These are phyloP conservation scores for Thymelicus lineola DNA, from an alignment of 2,888 invertebrate genomes.

Conservation along the genomic window DNA sequence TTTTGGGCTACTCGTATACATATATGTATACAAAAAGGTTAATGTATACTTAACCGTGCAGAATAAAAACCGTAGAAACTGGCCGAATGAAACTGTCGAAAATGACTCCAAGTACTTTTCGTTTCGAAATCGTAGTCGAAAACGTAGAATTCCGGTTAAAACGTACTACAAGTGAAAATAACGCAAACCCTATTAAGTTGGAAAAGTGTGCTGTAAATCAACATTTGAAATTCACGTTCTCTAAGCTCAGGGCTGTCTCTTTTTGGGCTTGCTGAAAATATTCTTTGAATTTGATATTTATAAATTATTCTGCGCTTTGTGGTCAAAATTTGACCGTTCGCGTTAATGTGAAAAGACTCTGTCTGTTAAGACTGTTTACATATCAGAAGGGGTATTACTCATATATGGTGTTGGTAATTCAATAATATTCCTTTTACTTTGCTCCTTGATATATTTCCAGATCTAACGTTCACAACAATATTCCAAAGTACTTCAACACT, in stretches of 20 bases:
- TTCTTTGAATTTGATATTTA: not conserved
- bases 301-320: no score
- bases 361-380: no score
- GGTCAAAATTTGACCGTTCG: no score
- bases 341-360: no score
- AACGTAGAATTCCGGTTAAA: constrained; percentile 29
- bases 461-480: no score
- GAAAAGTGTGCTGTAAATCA: constrained; percentile 37
- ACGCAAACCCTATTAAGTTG: constrained; percentile 32
- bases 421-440: no score
- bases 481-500: no score
- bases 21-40: no score
- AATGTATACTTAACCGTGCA: constrained; percentile 3
- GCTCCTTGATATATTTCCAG: no score
- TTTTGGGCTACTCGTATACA: no score
- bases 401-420: no score
- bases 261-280: constrained; percentile 2
- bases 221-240: constrained; percentile 38
- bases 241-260: constrained; percentile 26
- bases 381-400: no score
- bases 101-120: constrained; percentile 21
- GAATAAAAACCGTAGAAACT: constrained; percentile 21
- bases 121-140: constrained; percentile 25
- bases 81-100: constrained; percentile 22
- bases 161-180: constrained; percentile 37